Evolutionary conservation across 2,888 invertebrate genomes (phyloP).

Genomic region (Cinara cedri): DNA sequence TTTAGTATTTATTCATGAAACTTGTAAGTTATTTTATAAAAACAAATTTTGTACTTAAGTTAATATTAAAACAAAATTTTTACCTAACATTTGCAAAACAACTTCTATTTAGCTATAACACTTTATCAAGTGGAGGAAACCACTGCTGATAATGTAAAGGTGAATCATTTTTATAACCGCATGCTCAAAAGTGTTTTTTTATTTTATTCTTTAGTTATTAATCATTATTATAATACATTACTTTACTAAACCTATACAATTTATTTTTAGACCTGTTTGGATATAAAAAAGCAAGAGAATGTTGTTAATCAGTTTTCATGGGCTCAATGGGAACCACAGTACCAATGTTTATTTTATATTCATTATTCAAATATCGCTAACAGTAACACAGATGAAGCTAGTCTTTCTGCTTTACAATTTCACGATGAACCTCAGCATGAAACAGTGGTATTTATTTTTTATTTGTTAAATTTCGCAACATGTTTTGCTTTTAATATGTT

Average conservation of each 20-base stretch:
- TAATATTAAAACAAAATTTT: conserved; percentile 29
- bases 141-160: conserved; percentile 56
- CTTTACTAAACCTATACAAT: neutral
- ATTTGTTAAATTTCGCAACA: neutral
- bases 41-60: conserved; percentile 33
- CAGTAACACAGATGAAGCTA: conserved; percentile 70
- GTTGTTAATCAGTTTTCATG: conserved; percentile 77
- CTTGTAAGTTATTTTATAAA: conserved; percentile 69
- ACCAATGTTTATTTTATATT: conserved; percentile 83
- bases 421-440: conserved; percentile 86
- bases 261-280: conserved; percentile 51
- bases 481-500: too few species aligned
- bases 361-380: conserved; percentile 76
- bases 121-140: conserved; percentile 63
- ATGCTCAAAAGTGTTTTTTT: conserved; percentile 20
- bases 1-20: conserved; percentile 76
- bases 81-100: conserved; percentile 36
- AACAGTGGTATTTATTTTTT: conserved; percentile 73
- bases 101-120: conserved; percentile 62
- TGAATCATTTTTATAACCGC: conserved; percentile 45
- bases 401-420: conserved; percentile 82
- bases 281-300: conserved; percentile 63
- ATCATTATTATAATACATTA: neutral
- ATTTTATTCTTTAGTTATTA: neutral
- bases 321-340: conserved; percentile 84